A percentile compares a stretch with the other conserved stretches of the same genome.
Conservation (phyloP, 2,797 vertebrate species). For the Poeciliopsis paucimaculata region DNA sequence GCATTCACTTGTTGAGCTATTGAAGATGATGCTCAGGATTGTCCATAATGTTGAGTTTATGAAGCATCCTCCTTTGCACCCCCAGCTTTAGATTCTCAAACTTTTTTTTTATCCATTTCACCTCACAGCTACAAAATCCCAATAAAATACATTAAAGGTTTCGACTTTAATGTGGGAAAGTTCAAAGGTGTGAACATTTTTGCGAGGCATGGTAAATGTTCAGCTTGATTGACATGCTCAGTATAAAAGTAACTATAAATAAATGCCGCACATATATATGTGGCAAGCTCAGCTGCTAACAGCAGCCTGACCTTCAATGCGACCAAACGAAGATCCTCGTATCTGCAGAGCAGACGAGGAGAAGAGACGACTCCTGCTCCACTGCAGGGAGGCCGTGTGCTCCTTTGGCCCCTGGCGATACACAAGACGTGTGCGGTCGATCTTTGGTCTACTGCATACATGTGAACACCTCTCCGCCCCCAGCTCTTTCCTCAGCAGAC, state of each 20-base stretch:
- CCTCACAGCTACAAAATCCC: background rate
- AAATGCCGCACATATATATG: conserved; percentile 30
- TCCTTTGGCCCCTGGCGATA: conserved; percentile 53
- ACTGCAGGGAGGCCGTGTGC: conserved; percentile 42
- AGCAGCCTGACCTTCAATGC: conserved; percentile 58
- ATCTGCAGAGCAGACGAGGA: conserved; percentile 48
- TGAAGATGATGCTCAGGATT: background rate
- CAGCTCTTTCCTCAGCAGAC: conserved; percentile 48
- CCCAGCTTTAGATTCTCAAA: background rate
- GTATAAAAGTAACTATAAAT: conserved; percentile 29
- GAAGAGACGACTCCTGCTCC: conserved; percentile 43
- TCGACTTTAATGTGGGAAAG: background rate
- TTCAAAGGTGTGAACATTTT: background rate
- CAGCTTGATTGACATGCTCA: conserved; percentile 11
- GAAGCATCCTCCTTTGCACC: background rate
- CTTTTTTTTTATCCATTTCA: no score
- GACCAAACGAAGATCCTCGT: conserved; percentile 45
- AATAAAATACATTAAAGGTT: background rate
- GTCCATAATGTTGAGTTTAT: background rate
- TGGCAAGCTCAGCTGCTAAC: conserved; percentile 61
- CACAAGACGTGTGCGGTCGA: conserved; percentile 56
- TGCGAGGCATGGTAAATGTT: background rate
- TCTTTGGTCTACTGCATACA: conserved; percentile 53
- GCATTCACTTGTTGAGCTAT: background rate
- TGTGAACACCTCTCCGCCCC: conserved; percentile 39